Base-by-base conservation (phyloP, 2,888 invertebrate genomes). In the Sphaerophoria rueppellii region DNA sequence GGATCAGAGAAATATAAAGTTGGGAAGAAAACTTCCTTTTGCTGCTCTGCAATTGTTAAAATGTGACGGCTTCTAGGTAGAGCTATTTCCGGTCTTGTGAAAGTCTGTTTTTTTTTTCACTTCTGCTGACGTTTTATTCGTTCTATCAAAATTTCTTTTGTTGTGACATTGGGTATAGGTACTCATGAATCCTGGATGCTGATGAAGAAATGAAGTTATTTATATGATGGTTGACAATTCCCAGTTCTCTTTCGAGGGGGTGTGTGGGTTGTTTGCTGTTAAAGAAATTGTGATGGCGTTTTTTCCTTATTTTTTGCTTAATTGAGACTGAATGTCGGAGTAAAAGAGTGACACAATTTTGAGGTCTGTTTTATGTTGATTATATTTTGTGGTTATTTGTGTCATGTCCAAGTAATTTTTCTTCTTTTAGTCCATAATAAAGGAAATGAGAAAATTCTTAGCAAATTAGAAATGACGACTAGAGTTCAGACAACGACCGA, bases 361-460 rank as follows among this genome's bases (percentile, higher is more conserved):
- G 76, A 57, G 81, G 76, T 81, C 76, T 72, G 69, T 81, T 85
- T 81, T 76, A 81, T 81, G 85, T 85, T 85, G 85, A 85, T 85
- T 81, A 80, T 85, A 80, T 80, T 80, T 80, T 80, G 72, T 76
- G 75, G 80, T 65, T 85, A 76, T 72, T 73, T 80, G 69, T 76
- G 85, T 81, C 85, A 85, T 80, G 85, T 85, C 71, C 52, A 37
- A 43, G 82, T 82, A 61, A 82, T 82, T 77, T 73, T 77, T 82
- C 72, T 75, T 60, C 58, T 37, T 7, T 43, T 54, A 4, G 9
- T 60, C 35, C 52, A 71, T 12, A 32, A 14, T 14, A n/a, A 65
- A 60, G 9, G 58, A 37, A 43, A 52, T n/a, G 6, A 40, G 16
- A 12, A 57, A 71, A 61, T 43, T 9, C 65, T 58, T 67, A 16